These are phyloP conservation scores for Morpho helenor DNA, from an alignment of 2,888 invertebrate genomes.

Conservation along the genomic window DNA sequence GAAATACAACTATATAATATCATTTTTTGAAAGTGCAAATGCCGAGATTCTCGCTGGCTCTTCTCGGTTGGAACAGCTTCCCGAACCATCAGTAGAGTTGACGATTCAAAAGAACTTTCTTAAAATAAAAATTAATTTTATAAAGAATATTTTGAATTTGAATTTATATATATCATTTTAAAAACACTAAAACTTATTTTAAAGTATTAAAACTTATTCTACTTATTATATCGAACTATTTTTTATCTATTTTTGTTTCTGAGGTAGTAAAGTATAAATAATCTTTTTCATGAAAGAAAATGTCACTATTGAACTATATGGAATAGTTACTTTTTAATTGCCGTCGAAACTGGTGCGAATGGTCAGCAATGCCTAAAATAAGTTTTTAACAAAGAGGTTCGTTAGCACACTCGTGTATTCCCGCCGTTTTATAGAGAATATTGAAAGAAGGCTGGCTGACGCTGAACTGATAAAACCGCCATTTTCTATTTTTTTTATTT, in stretches of 20 bases:
- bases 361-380: constrained; percentile 64
- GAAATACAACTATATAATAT: too few relatives aligned
- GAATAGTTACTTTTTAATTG: constrained; percentile 29
- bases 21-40: too few relatives aligned
- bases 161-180: too few relatives aligned
- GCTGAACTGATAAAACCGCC: not conserved
- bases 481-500: not conserved
- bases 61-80: too few relatives aligned
- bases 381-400: constrained; percentile 70
- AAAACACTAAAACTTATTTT: too few relatives aligned
- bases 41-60: too few relatives aligned
- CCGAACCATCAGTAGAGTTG: too few relatives aligned
- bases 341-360: constrained; percentile 35
- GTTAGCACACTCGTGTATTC: constrained; percentile 44
- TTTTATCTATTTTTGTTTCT: not conserved
- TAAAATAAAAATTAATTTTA: too few relatives aligned
- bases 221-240: not conserved
- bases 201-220: too few relatives aligned
- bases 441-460: constrained; percentile 8
- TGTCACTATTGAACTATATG: constrained; percentile 3
- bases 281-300: constrained; percentile 1
- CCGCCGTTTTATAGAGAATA: constrained; percentile 4
- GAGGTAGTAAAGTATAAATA: too few relatives aligned
- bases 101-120: too few relatives aligned
- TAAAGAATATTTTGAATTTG: too few relatives aligned